Conservation (phyloP, 1,140 invertebrate genomes). For the Marisa cornuarietis region DNA sequence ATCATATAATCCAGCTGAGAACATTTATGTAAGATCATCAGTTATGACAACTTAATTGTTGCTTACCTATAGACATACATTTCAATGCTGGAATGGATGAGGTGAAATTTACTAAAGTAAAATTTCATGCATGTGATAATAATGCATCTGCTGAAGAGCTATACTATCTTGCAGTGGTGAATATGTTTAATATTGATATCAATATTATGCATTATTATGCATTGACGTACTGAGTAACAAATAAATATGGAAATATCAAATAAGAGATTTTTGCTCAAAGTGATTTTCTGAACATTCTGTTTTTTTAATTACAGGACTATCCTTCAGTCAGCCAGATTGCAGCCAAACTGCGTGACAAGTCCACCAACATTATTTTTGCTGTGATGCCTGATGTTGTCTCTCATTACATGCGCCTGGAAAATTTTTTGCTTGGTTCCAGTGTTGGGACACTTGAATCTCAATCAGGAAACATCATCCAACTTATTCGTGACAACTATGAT, state of each 20-base stretch:
- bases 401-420: conserved; percentile 71
- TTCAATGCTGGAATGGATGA: no score
- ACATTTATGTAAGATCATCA: conserved; percentile 25
- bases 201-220: no score
- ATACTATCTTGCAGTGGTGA: background rate
- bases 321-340: conserved; percentile 91
- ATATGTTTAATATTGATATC: background rate
- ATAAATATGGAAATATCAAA: no score
- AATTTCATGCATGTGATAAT: no score
- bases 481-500: conserved; percentile 88
- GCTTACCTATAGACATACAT: no score
- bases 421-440: conserved; percentile 75
- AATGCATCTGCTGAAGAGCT: no score
- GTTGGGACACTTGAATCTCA: conserved; percentile 85
- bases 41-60: background rate
- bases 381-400: conserved; percentile 91
- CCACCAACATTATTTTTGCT: conserved; percentile 98
- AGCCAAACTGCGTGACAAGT: conserved; percentile 90
- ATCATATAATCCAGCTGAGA: conserved; percentile 21
- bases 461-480: conserved; percentile 91
- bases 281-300: background rate
- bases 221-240: no score
- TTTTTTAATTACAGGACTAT: conserved; percentile 82
- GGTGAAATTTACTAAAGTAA: no score
- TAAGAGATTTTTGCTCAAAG: no score